These are phyloP conservation scores for Pantherophis vulpinus DNA, from an alignment of 2,797 vertebrate species.

Conservation along the genomic window DNA sequence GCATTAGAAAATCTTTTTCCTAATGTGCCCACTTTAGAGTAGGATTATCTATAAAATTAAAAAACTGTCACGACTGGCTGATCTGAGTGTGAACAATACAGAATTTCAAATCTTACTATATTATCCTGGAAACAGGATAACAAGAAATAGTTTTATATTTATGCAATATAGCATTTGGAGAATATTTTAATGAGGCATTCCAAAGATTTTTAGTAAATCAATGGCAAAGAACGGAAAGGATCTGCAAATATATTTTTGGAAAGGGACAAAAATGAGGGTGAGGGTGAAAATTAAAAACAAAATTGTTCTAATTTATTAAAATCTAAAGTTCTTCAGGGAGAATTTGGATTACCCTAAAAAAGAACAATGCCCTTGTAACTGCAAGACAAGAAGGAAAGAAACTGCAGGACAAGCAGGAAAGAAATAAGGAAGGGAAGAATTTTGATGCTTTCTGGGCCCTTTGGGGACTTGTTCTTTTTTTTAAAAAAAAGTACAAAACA, in stretches of 20 bases:
- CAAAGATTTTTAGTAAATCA: neutral
- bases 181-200: neutral
- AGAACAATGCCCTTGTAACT: neutral
- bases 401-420: neutral
- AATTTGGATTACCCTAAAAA: neutral
- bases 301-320: neutral
- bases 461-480: neutral
- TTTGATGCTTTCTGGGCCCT: neutral
- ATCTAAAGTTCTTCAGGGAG: neutral
- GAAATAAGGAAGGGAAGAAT: neutral
- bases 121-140: neutral
- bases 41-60: neutral
- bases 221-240: neutral
- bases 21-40: neutral
- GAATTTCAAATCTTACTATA: neutral
- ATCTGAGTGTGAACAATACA: neutral
- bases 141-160: neutral
- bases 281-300: neutral
- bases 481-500: neutral
- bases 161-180: neutral
- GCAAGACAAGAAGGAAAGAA: neutral
- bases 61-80: neutral
- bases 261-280: neutral
- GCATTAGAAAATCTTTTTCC: neutral
- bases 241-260: neutral